Conservation (phyloP, 2,888 invertebrate species). For the Caenorhabditis becei region DNA sequence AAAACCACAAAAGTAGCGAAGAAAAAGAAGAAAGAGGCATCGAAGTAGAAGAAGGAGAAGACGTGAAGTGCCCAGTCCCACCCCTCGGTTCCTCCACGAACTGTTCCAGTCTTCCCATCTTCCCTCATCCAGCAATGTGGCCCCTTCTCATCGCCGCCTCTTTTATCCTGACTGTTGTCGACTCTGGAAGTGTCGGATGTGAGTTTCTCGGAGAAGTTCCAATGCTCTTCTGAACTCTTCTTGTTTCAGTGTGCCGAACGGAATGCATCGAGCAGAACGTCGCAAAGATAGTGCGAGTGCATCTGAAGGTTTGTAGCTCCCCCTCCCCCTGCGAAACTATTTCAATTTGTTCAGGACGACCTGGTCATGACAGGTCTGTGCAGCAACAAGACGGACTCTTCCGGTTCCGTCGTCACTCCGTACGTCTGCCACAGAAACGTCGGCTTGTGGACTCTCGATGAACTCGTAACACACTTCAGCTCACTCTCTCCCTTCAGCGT, state of each 20-base stretch:
- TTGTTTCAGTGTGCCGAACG: constrained; percentile 69
- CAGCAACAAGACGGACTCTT: constrained; percentile 31
- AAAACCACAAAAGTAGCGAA: constrained; percentile 1
- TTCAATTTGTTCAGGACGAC: constrained; percentile 37
- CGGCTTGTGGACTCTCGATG: constrained; percentile 71
- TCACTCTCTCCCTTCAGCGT: neutral
- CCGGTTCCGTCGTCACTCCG: constrained; percentile 65
- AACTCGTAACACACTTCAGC: constrained; percentile 33
- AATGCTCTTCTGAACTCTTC: neutral
- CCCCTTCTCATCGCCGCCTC: constrained; percentile 6
- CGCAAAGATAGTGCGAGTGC: constrained; percentile 71
- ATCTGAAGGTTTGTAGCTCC: constrained; percentile 63
- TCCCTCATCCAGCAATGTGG: constrained; percentile 11
- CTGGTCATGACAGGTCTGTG: constrained; percentile 70
- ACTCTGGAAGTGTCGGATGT: constrained; percentile 62
- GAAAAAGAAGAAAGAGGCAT: neutral
- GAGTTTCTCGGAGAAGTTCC: constrained; percentile 10
- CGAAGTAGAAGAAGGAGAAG: constrained; percentile 10
- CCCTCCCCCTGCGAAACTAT: neutral
- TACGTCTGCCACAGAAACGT: constrained; percentile 68
- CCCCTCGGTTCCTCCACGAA: constrained; percentile 13
- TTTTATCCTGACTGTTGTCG: constrained; percentile 12
- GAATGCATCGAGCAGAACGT: constrained; percentile 72
- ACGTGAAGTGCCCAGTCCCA: constrained; percentile 25
- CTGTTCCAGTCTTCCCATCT: constrained; percentile 33